phyloP scores from a whole-genome alignment of 2,888 invertebrate species.

The Folsomia manolachei region DNA sequence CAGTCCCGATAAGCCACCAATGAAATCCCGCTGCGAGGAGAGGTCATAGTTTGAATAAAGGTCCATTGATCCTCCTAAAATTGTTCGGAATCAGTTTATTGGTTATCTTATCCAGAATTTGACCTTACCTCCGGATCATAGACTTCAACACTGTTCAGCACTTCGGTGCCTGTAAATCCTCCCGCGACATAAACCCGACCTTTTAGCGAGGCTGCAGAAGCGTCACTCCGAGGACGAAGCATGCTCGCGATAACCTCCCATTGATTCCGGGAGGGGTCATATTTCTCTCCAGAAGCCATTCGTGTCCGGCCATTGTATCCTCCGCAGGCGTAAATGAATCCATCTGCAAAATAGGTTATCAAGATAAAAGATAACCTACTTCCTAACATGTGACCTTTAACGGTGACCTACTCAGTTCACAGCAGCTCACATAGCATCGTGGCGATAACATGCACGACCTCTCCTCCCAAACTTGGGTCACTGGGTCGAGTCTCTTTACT shows the following conservation, averaged over 20 bases:
- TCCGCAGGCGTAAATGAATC: constrained; percentile 13
- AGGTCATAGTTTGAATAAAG: constrained; percentile 66
- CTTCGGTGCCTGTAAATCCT: constrained; percentile 73
- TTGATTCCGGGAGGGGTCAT: constrained; percentile 71
- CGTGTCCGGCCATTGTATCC: constrained; percentile 71
- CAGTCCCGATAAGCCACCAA: constrained; percentile 66
- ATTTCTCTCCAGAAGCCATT: constrained; percentile 81
- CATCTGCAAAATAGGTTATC: neutral
- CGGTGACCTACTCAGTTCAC: constrained; percentile 61
- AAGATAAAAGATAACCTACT: neutral
- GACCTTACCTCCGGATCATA: constrained; percentile 62
- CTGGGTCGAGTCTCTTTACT: constrained; percentile 81
- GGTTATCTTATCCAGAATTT: no score
- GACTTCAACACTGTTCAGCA: constrained; percentile 71
- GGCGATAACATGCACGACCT: constrained; percentile 55
- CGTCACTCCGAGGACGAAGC: constrained; percentile 59
- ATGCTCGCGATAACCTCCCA: constrained; percentile 58
- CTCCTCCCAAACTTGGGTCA: constrained; percentile 71
- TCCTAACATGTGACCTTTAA: neutral
- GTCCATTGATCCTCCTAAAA: constrained; percentile 74
- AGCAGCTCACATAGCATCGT: constrained; percentile 68
- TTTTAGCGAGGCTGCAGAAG: constrained; percentile 30
- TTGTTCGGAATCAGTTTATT: no score
- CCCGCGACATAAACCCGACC: constrained; percentile 70
- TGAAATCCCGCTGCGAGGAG: constrained; percentile 73